phyloP scores from a whole-genome alignment of 2,113 vertebrate species.

The Pterocles burchelli region DNA sequence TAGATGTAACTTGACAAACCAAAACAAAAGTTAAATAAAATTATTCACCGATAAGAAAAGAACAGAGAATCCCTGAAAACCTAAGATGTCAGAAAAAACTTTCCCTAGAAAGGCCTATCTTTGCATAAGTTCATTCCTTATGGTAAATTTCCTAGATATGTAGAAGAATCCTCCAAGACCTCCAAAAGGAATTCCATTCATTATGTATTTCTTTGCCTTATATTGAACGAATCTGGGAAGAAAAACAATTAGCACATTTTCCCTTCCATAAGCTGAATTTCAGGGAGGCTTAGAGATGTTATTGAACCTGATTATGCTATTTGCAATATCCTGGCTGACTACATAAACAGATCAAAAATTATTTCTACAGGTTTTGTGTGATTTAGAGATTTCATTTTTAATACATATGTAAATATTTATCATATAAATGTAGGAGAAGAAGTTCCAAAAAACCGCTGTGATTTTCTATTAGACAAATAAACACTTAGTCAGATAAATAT shows the following conservation, averaged over 20 bases:
- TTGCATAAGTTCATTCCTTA: not conserved
- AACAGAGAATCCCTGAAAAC: not conserved
- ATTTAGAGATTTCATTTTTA: constrained; percentile 10
- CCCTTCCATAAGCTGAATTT: not conserved
- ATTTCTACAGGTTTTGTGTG: not conserved
- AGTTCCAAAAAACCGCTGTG: not conserved
- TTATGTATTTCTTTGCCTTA: not conserved
- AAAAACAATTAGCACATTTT: not conserved
- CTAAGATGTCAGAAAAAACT: not conserved
- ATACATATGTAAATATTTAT: constrained; percentile 1
- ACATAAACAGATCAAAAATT: not conserved
- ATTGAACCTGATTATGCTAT: not conserved
- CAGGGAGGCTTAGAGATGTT: not conserved
- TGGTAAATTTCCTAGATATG: not conserved
- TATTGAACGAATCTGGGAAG: not conserved
- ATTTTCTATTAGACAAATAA: not conserved
- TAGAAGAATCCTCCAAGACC: not conserved
- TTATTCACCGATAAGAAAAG: not conserved
- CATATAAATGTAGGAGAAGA: fast-evolving
- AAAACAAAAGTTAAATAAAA: not conserved
- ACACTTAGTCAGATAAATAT: not conserved
- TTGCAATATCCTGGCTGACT: not conserved
- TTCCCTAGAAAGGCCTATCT: not conserved
- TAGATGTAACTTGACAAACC: not conserved
- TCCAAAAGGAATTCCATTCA: not conserved